Percentiles rank a stretch among this genome's conserved stretches.
Conservation (phyloP, 1,140 invertebrate genomes). For the Zaprionus ornatus region DNA sequence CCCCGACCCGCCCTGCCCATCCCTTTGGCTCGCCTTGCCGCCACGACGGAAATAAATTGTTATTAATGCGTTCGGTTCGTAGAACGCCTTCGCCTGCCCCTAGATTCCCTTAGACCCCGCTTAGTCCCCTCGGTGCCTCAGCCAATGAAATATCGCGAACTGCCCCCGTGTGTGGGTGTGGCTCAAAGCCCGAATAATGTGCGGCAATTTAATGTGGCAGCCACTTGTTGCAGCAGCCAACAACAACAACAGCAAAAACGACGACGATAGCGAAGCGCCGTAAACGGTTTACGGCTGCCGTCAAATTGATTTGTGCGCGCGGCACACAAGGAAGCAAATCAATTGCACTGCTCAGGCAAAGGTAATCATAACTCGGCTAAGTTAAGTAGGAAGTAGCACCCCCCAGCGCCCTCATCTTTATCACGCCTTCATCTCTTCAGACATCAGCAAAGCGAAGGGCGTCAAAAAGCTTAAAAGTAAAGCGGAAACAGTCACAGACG, state of each 20-base stretch:
- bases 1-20: background rate
- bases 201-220: constrained; percentile 64
- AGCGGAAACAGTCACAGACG: constrained; percentile 40
- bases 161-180: constrained; percentile 38
- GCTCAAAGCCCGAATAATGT: constrained; percentile 48
- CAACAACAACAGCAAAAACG: background rate
- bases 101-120: background rate
- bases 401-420: background rate
- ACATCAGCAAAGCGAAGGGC: background rate
- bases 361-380: constrained; percentile 58
- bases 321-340: constrained; percentile 55
- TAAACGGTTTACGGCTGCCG: constrained; percentile 65
- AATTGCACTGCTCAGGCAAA: constrained; percentile 53
- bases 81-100: constrained; percentile 38
- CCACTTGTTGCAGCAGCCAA: constrained; percentile 64
- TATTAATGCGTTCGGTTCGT: constrained; percentile 67
- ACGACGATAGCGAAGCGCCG: constrained; percentile 10
- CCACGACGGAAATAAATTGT: constrained; percentile 76
- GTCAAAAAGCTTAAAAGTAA: constrained; percentile 40
- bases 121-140: background rate
- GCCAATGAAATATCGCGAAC: constrained; percentile 69
- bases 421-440: background rate
- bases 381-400: background rate
- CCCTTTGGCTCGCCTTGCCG: constrained; percentile 9
- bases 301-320: constrained; percentile 71